phyloP scores from a whole-genome alignment of 2,797 vertebrate genomes.

The Denticeps clupeoides region DNA sequence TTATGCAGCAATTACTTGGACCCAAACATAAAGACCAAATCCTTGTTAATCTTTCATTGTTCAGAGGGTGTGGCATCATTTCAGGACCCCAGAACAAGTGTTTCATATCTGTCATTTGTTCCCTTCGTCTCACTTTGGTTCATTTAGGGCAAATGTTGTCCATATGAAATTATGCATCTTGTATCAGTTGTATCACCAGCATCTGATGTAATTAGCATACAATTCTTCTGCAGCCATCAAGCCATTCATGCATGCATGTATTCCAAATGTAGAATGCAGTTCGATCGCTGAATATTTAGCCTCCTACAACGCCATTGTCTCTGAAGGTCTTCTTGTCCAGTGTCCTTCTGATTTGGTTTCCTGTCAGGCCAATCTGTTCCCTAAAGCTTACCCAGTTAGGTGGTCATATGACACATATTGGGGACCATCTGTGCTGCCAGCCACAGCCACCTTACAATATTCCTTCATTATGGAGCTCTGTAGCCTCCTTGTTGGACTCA shows the following conservation, averaged over 20 bases:
- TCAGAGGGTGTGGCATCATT: background rate
- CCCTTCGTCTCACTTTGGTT: too few species aligned
- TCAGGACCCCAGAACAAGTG: too few species aligned
- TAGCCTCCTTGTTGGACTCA: too few species aligned
- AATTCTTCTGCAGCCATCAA: too few species aligned
- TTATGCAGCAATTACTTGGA: conserved; percentile 55
- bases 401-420: conserved; percentile 50
- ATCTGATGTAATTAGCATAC: too few species aligned
- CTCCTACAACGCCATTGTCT: conserved; percentile 1
- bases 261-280: too few species aligned
- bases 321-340: background rate
- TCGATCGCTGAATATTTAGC: too few species aligned
- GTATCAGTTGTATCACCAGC: too few species aligned
- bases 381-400: conserved; percentile 35
- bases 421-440: conserved; percentile 52
- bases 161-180: too few species aligned
- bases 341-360: conserved; percentile 3
- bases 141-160: too few species aligned
- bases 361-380: conserved; percentile 20
- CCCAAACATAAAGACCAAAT: conserved; percentile 58
- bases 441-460: conserved; percentile 3
- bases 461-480: background rate
- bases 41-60: conserved; percentile 39
- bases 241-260: too few species aligned
- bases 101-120: too few species aligned